These are phyloP conservation scores for Tichodroma muraria DNA, from an alignment of 2,113 vertebrate species.

Conservation along the genomic window DNA sequence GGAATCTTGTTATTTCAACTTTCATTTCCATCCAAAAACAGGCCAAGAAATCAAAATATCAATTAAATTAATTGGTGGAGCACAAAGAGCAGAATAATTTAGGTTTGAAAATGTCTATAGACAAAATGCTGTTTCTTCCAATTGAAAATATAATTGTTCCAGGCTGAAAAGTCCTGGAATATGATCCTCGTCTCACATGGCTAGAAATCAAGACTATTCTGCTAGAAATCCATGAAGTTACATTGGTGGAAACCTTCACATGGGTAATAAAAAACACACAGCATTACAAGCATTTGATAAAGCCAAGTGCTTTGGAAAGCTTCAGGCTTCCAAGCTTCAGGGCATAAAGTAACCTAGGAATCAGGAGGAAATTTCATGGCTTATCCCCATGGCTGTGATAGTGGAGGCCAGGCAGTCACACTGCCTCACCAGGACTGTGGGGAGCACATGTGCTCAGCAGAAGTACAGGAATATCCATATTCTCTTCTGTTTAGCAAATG, in stretches of 20 bases:
- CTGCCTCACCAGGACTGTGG: not conserved
- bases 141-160: not conserved
- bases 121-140: not conserved
- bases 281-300: constrained; percentile 24
- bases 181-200: not conserved
- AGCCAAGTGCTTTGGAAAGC: constrained; percentile 34
- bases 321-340: not conserved
- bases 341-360: not conserved
- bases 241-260: not conserved
- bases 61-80: constrained; percentile 10
- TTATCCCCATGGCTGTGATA: not conserved
- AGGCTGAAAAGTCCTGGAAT: not conserved
- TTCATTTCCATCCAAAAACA: not conserved
- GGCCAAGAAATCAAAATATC: constrained; percentile 30
- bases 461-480: not conserved
- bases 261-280: not conserved
- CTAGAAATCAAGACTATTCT: constrained; percentile 16
- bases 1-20: not conserved
- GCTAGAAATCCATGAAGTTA: constrained; percentile 3
- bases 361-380: not conserved
- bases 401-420: not conserved
- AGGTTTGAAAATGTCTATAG: not conserved
- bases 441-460: not conserved
- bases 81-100: not conserved
- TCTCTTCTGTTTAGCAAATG: not conserved